phyloP scores from a whole-genome alignment of 2,113 vertebrate genomes.

The Siniperca knerii region DNA sequence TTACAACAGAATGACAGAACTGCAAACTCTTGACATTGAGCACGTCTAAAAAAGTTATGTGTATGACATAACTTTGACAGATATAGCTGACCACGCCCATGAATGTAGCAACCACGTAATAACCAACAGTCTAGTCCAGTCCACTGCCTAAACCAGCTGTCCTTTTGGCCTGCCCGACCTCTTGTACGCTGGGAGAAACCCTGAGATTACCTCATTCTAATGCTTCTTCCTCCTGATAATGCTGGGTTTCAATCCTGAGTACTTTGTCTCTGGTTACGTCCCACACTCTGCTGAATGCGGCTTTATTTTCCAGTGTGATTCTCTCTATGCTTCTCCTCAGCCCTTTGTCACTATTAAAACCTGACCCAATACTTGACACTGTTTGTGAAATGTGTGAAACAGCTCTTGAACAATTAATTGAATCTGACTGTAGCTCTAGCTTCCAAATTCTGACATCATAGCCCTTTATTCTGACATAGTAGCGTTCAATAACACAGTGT shows the following conservation, averaged over 20 bases:
- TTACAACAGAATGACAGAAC: background rate
- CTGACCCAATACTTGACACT: background rate
- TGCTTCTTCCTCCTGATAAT: constrained; percentile 17
- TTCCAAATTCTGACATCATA: background rate
- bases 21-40: background rate
- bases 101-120: background rate
- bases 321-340: constrained; percentile 10
- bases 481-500: background rate
- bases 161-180: constrained; percentile 1
- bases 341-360: constrained; percentile 18
- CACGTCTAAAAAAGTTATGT: background rate
- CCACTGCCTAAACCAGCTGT: background rate
- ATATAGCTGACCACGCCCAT: background rate
- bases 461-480: background rate
- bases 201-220: constrained; percentile 20
- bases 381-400: background rate
- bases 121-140: background rate
- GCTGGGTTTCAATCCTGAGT: background rate
- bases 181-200: constrained; percentile 31
- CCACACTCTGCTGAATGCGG: constrained; percentile 28
- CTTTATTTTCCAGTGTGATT: constrained; percentile 27
- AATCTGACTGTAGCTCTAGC: background rate
- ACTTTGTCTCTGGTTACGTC: background rate
- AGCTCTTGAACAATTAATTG: background rate
- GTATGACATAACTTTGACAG: background rate